Evolutionary conservation across 23 tunicate species (phyloP).

Genomic region (Trididemnum miniatum): DNA sequence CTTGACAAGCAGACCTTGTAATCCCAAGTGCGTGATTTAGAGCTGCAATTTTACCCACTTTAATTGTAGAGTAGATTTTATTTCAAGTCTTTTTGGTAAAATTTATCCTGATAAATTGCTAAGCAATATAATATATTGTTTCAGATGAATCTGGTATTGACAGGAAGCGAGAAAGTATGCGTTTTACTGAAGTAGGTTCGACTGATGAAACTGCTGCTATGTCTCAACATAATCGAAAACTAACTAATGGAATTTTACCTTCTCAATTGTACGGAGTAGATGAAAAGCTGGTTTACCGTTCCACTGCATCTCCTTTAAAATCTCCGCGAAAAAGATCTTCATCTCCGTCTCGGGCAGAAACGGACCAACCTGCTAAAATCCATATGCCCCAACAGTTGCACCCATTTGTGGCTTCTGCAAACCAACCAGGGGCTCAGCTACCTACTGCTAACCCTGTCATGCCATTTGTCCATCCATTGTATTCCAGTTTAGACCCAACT

Average conservation of each 20-base stretch:
- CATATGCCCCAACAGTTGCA: not conserved
- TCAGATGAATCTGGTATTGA: not conserved
- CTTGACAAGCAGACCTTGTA: too few species aligned
- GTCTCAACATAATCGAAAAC: not conserved
- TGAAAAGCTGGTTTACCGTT: not conserved
- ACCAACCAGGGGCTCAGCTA: slow-evolving; percentile 22
- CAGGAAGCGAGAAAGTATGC: slow-evolving; percentile 16
- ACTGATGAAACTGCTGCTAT: not conserved
- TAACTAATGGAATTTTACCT: not conserved
- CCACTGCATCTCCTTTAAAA: not conserved
- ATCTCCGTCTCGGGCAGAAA: not conserved
- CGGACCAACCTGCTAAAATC: slow-evolving; percentile 14
- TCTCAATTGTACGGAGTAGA: slow-evolving; percentile 1
- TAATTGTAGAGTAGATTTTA: too few species aligned
- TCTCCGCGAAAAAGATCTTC: slow-evolving; percentile 15
- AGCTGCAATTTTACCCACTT: too few species aligned
- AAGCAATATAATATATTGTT: too few species aligned
- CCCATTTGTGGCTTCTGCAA: not conserved
- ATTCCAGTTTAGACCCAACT: slow-evolving; percentile 22
- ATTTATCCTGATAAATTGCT: too few species aligned
- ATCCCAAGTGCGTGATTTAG: too few species aligned
- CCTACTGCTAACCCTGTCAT: slow-evolving; percentile 43
- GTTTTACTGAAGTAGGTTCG: not conserved
- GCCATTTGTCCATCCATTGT: slow-evolving; percentile 41
- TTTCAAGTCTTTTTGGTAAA: too few species aligned